Conservation (phyloP, 1,140 invertebrate species). For the Epicauta chinensis region DNA sequence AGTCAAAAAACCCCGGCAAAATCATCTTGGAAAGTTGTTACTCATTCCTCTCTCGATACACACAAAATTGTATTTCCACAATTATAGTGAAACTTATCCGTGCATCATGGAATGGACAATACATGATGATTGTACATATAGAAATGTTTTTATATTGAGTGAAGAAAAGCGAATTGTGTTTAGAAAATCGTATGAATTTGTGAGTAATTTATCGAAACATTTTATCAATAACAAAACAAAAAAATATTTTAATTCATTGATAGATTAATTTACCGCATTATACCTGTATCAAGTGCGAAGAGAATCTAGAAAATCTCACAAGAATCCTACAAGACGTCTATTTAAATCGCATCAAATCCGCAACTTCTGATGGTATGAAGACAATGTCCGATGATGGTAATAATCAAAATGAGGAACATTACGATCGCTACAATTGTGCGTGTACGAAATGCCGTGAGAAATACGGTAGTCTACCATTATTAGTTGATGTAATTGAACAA, state of each 20-base stretch:
- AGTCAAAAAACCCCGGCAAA: conserved; percentile 12
- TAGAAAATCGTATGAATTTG: conserved; percentile 5
- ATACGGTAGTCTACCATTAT: conserved; percentile 10
- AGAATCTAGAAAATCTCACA: neutral
- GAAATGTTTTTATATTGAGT: conserved; percentile 4
- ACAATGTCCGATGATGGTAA: neutral
- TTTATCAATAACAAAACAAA: no score
- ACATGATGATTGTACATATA: conserved; percentile 5
- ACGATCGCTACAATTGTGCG: conserved; percentile 7
- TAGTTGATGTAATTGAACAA: conserved; percentile 18
- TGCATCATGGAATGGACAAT: conserved; percentile 12
- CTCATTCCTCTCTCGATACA: conserved; percentile 4
- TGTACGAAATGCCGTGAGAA: conserved; percentile 11
- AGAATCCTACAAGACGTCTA: conserved; percentile 5
- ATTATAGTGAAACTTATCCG: conserved; percentile 8
- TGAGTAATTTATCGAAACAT: neutral
- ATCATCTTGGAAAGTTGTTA: conserved; percentile 16
- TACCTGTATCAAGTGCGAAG: no score
- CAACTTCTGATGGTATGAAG: no score
- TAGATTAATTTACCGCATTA: no score
- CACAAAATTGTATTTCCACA: conserved; percentile 2
- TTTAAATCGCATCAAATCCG: neutral
- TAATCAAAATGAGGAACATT: conserved; percentile 3
- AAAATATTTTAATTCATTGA: no score
- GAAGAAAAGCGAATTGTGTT: conserved; percentile 1